Base-by-base conservation (phyloP, 2,888 invertebrate species). In the Trissonchulus sp. region DNA sequence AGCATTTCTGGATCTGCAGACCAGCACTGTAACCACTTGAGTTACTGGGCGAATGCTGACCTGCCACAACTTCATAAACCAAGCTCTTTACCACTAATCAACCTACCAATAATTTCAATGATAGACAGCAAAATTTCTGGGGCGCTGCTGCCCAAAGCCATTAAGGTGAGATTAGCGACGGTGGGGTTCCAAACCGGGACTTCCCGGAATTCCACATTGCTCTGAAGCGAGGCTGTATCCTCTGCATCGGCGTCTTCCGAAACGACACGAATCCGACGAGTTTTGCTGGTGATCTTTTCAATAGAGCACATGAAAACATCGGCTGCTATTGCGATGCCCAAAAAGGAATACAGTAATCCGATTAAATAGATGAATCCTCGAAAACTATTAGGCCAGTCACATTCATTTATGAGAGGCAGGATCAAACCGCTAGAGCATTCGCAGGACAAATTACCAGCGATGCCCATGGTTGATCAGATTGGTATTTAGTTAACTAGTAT, bases 191-290 rank as follows among this genome's bases (percentile, higher is more conserved):
- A 88, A 18, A 87, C 82, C 74, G 81, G 79, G 30, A 85, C 84
- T 80, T 89, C 77, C 93, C 92, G 77, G 93, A 93, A 82, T 91
- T 48, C 48, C 23, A 48, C 92, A 79, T 91, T 90, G 8, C 8
- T 15, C 8, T 23, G 8, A 23, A 48, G 48, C 8, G 8, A 15
- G 8, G 48, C 48, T 15, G 48, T 48, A 15, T 48, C 48, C 48
- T 48, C 48, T 8, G 8, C 48, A 23, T 23, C 48, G 23, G 48
- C 48, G 23, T 48, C 23, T 48, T 48, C 48, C 48, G 8, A 15
- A 15, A 84, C 79, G 38, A 83, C 78, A 78, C 81, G 79, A 8
- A 88, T 84, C 79, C 84, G 86, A 68, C 85, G 81, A 23, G 86
- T 88, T 79, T 85, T 86, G 78, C 87, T 87, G 31, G 88, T 89